Percentiles rank a stretch among this genome's conserved stretches.
Conservation (phyloP, 2,888 invertebrate genomes). For the Ophion ellenae region DNA sequence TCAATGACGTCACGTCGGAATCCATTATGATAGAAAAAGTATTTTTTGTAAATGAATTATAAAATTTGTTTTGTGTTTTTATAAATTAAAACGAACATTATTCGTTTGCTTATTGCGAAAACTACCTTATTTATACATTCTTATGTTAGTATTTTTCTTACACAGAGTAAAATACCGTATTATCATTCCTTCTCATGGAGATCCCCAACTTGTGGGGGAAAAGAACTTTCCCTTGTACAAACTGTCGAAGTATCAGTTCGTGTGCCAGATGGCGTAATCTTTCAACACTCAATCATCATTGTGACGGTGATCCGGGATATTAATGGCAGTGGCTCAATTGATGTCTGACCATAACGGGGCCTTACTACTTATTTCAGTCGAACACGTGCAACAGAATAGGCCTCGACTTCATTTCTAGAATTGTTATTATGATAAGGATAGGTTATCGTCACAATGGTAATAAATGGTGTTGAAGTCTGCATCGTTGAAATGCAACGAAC, state of each 20-base stretch:
- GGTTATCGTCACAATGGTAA: neutral
- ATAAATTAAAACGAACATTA: no score
- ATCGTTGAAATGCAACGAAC: no score
- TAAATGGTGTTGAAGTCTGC: neutral
- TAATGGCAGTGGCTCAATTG: constrained; percentile 22
- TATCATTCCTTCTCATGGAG: neutral
- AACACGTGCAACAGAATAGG: neutral
- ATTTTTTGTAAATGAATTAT: no score
- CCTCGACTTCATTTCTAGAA: neutral
- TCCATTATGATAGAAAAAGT: no score
- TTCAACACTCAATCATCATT: constrained; percentile 38
- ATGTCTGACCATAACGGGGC: constrained; percentile 42
- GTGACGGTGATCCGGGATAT: neutral
- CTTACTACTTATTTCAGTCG: constrained; percentile 43
- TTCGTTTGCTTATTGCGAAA: no score
- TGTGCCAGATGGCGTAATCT: constrained; percentile 24
- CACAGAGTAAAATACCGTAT: neutral
- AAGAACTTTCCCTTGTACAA: neutral
- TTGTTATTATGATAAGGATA: neutral
- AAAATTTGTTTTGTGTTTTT: no score
- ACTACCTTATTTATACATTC: no score
- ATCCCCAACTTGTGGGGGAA: neutral
- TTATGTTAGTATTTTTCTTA: no score
- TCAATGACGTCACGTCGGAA: no score
- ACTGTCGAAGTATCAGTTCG: constrained; percentile 21